Base-by-base conservation (phyloP, 2,797 vertebrate species). In the Channa striata region DNA sequence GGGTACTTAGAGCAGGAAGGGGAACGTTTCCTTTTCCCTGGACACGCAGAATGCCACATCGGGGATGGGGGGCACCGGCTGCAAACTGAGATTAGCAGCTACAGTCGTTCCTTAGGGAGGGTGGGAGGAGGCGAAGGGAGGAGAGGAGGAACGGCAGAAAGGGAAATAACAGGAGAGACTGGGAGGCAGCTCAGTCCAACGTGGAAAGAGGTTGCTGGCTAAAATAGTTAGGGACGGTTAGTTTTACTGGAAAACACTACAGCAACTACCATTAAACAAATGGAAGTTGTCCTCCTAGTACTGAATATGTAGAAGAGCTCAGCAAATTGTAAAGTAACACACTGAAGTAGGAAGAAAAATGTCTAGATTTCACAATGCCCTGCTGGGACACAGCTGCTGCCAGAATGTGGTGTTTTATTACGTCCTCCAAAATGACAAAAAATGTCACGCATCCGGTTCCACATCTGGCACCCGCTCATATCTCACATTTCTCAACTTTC, bases 11-110 rank as follows among this genome's bases (percentile, higher is more conserved):
- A 73, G 78, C 86, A 92, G 91, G 89, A 91, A 92, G 81, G 46
- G 85, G 66, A 78, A 82, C 77, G 42, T 86, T 92, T 92, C 89
- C 89, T 87, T 87, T 87, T 89, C 87, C 77, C 74, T 85, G 90
- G 82, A 86, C 86, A 81, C 7, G 11, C 72, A 83, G 83, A 89
- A 86, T 72, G 81, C 74, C 72, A 81, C 80, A 60, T 64, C 72
- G 21, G 73, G 60, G 62, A n/a, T n/a, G 76, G 84, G 85, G 77
- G 78, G 69, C 81, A 72, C 76, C 65, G 84, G 87, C 89, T 90
- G 89, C 79, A 74, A 80, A 86, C 59, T 34, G 75, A 90, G 91
- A 91, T 91, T 90, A 90, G 86, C 67, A 56, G 80, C 83, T 50
- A 67, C 58, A 61, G 77, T 86, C 67, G 63, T 59, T 86, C 84